Base-by-base conservation (phyloP, 1,140 invertebrate genomes). In the Batillaria attramentaria region DNA sequence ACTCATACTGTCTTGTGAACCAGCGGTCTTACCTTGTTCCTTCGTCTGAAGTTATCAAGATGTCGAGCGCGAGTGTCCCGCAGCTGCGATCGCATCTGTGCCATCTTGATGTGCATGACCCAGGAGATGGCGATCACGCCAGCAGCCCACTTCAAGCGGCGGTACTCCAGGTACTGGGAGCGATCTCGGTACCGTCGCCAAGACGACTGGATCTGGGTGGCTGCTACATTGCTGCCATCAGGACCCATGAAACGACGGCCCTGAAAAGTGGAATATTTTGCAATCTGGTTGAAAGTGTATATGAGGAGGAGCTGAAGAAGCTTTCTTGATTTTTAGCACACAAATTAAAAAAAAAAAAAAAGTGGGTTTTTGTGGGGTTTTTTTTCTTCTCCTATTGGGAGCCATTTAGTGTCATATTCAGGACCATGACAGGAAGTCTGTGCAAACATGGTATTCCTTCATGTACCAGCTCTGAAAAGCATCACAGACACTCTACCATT, bases 111-210 rank as follows among this genome's bases (percentile, higher is more conserved):
- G 74, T 88, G 86, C 87, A 91, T 89, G 37, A 91, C 86, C 91
- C 91, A 91, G 3, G 89, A 88, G 16, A 91, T 87, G 31, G 89
- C 90, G 80, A 91, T 90, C 24, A 91, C 90, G 65, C 90, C 89
- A n/a, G 90, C 87, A 16, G 91, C 90, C 90, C 90, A 91, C 78
- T 91, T 91, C 80, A 85, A 84, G 28, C 84, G 83, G 6, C 90
- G 82, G 73, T 91, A 91, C 39, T 89, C 89, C 42, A 91, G 79
- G 79, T 91, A 91, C n/a, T 86, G 80, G 6, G 80, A 85, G 0
- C 90, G 79, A 37, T 90, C 88, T 43, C 81, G 69, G 77, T 87
- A 89, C 77, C 87, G 83, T 75, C 87, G 84, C 87, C 86, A 91
- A 8, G 84, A 85, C 1, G 88, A 83, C 78, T 91, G 90, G 54